Percentiles rank a stretch among this genome's conserved stretches.
phyloP scores from a whole-genome alignment of 2,888 invertebrate genomes.

The Gisinianus flammeolus region DNA sequence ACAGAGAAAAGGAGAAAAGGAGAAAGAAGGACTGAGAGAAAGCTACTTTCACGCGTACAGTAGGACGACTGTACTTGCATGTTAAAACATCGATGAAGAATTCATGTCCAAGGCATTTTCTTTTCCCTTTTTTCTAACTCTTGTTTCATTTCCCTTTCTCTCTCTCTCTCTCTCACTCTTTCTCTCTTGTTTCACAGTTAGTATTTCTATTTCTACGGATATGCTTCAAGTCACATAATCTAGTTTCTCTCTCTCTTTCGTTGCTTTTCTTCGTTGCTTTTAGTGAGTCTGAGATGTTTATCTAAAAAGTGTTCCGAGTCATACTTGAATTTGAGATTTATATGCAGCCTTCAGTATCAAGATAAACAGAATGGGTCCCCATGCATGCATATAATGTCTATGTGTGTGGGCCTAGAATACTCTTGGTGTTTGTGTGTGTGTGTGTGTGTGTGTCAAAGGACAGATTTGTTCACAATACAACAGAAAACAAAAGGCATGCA shows the following conservation, averaged over 20 bases:
- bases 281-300: not conserved
- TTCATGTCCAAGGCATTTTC: conserved; percentile 5
- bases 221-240: too few species aligned
- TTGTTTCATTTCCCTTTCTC: conserved; percentile 16
- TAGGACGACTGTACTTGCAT: not conserved
- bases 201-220: too few species aligned
- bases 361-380: conserved; percentile 30
- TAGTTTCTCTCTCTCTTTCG: too few species aligned
- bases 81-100: conserved; percentile 2
- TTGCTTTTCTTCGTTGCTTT: too few species aligned
- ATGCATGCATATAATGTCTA: conserved; percentile 16
- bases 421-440: not conserved
- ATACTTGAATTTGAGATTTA: conserved; percentile 21
- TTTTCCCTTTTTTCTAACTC: not conserved
- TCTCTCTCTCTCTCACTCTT: not conserved
- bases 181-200: too few species aligned
- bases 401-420: not conserved
- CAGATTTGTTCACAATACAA: too few species aligned
- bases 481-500: too few species aligned
- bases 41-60: not conserved
- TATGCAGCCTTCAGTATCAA: conserved; percentile 31
- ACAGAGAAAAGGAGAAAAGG: not conserved
- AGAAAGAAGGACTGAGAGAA: not conserved
- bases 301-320: not conserved
- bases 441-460: not conserved